A percentile compares a stretch with the other conserved stretches of the same genome.
Conservation (phyloP, 2,888 invertebrate genomes). For the Drosophila siamana region DNA sequence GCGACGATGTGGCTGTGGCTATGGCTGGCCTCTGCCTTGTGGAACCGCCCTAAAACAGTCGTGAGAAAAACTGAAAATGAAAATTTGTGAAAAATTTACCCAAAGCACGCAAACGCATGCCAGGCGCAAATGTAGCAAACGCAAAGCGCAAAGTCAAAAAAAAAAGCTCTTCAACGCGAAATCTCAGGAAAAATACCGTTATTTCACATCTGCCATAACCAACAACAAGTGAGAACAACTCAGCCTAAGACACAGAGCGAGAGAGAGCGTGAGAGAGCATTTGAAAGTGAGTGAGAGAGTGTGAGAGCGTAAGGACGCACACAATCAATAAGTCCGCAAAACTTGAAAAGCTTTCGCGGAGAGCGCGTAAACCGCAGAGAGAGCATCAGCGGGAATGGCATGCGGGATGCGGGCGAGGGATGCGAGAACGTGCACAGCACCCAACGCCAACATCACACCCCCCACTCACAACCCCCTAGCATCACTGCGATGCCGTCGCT, state of each 20-base stretch:
- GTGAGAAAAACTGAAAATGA: slow-evolving; percentile 85
- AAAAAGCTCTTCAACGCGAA: slow-evolving; percentile 48
- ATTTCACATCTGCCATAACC: slow-evolving; percentile 50
- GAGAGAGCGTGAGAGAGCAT: slow-evolving; percentile 13
- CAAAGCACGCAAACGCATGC: slow-evolving; percentile 75
- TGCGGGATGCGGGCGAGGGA: background rate
- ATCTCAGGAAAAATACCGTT: slow-evolving; percentile 60
- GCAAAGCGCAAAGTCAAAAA: slow-evolving; percentile 67
- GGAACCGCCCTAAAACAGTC: slow-evolving; percentile 86
- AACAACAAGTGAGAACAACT: slow-evolving; percentile 60
- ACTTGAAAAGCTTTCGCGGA: slow-evolving; percentile 46
- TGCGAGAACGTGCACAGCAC: slow-evolving; percentile 20
- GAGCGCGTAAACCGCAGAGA: slow-evolving; percentile 16
- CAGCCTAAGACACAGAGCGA: too few species aligned
- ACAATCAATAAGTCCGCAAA: slow-evolving; percentile 57
- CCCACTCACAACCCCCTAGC: background rate
- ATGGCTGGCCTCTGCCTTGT: slow-evolving; percentile 83
- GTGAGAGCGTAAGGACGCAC: slow-evolving; percentile 30
- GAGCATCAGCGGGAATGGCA: background rate
- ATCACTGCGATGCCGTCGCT: background rate
- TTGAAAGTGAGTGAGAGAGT: background rate
- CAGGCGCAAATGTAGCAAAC: slow-evolving; percentile 57
- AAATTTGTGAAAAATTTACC: slow-evolving; percentile 85
- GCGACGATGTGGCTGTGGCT: slow-evolving; percentile 32
- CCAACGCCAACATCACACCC: too few species aligned